Evolutionary conservation across 2,797 vertebrate genomes (phyloP).

Genomic region (Threskiornis aethiopicus): DNA sequence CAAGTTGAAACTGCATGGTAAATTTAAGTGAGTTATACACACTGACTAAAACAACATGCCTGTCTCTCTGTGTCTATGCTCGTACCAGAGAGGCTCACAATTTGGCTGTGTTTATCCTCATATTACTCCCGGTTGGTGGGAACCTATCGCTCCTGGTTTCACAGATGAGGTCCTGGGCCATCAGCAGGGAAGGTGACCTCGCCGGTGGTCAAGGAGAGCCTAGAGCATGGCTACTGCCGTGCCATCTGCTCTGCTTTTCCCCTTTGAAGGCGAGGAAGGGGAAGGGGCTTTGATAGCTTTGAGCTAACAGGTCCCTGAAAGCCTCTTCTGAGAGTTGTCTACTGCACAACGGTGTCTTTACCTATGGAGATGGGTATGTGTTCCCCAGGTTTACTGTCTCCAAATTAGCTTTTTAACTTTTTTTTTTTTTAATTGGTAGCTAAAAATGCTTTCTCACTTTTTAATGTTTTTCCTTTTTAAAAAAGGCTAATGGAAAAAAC

Average conservation of each 20-base stretch:
- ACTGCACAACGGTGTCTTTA: not conserved
- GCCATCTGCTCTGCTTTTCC: not conserved
- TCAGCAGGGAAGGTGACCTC: not conserved
- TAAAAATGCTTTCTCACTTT: not conserved
- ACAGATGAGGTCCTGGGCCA: not conserved
- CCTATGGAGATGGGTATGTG: not conserved
- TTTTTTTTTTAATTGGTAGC: not conserved
- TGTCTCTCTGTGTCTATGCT: not conserved
- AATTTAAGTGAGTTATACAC: constrained; percentile 47
- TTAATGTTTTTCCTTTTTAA: not conserved
- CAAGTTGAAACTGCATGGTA: constrained; percentile 56
- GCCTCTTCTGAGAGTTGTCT: not conserved
- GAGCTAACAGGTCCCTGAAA: not conserved
- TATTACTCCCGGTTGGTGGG: constrained; percentile 24
- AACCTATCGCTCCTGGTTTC: not conserved
- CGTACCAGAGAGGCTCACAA: not conserved
- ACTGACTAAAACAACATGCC: constrained; percentile 8
- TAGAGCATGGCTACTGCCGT: not conserved
- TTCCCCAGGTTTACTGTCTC: not conserved
- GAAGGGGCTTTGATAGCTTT: not conserved
- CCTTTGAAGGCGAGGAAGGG: not conserved
- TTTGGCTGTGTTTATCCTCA: not conserved
- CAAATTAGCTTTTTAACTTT: not conserved
- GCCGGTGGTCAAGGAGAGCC: not conserved
- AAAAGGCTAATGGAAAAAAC: not conserved